Percentiles rank a stretch among this genome's conserved stretches.
phyloP scores from a whole-genome alignment of 2,797 vertebrate species.

The Sarcoramphus papa region DNA sequence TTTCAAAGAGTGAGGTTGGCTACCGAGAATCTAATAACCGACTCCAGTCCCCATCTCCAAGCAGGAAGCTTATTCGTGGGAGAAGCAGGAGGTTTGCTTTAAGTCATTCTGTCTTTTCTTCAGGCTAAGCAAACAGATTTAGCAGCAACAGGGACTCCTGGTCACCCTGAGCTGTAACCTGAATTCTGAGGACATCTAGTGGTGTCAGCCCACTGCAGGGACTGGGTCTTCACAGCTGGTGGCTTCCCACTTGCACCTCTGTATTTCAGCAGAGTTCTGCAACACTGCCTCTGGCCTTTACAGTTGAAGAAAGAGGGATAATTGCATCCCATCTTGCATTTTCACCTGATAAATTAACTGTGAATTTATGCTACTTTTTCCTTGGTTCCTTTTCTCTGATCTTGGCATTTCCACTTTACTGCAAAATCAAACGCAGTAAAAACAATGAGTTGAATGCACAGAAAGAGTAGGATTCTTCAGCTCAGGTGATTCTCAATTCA shows the following conservation, averaged over 20 bases:
- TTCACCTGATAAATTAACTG: not conserved
- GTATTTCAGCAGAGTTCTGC: not conserved
- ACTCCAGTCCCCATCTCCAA: not conserved
- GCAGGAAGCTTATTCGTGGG: not conserved
- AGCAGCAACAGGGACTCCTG: not conserved
- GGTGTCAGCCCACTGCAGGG: not conserved
- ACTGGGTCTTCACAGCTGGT: not conserved
- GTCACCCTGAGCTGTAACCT: not conserved
- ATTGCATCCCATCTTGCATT: not conserved
- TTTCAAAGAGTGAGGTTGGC: not conserved
- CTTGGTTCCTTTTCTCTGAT: not conserved
- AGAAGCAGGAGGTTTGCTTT: not conserved
- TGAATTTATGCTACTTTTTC: not conserved
- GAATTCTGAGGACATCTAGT: slow-evolving; percentile 49
- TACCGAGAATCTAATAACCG: not conserved
- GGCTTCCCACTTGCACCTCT: not conserved
- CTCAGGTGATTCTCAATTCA: not conserved
- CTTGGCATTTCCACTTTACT: not conserved
- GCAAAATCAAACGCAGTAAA: not conserved
- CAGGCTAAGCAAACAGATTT: not conserved
- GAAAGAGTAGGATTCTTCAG: not conserved
- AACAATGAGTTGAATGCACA: not conserved
- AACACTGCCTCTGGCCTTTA: not conserved
- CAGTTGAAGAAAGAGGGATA: not conserved
- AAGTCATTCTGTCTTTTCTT: not conserved